Evolutionary conservation across 1,140 invertebrate genomes (phyloP).

Genomic region (Drosophila navojoa): DNA sequence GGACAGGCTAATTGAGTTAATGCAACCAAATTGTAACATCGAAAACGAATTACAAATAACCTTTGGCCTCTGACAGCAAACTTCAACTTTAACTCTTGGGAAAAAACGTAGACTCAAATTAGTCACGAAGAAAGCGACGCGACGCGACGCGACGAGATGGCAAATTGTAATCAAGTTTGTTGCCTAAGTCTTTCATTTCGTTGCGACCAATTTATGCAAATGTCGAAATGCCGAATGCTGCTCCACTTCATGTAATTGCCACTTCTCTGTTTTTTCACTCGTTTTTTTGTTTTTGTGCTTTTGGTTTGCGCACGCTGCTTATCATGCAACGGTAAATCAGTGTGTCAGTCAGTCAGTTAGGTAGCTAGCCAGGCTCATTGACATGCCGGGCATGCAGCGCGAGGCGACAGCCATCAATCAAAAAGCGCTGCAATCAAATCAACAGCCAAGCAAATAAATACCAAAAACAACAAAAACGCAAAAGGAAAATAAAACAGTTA

Average conservation of each 20-base stretch:
- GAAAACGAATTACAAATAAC: conserved; percentile 68
- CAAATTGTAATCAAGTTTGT: conserved; percentile 57
- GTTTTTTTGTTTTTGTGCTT: too few species aligned
- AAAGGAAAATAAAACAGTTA: conserved; percentile 43
- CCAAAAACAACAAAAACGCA: conserved; percentile 4
- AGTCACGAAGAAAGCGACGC: conserved; percentile 71
- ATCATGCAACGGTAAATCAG: conserved; percentile 73
- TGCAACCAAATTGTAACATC: conserved; percentile 71
- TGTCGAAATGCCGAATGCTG: conserved; percentile 64
- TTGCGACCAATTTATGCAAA: conserved; percentile 74
- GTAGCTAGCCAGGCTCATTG: conserved; percentile 47
- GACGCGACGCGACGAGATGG: conserved; percentile 6
- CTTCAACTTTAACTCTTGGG: conserved; percentile 42
- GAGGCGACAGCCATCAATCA: conserved; percentile 81
- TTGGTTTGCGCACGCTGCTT: conserved; percentile 35
- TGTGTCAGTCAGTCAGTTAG: conserved; percentile 32
- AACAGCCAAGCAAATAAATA: conserved; percentile 24
- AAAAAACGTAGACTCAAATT: conserved; percentile 65
- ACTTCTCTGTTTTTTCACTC: conserved; percentile 41
- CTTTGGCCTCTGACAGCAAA: conserved; percentile 54
- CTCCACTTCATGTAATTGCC: conserved; percentile 79
- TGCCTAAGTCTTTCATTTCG: conserved; percentile 68
- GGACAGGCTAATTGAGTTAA: conserved; percentile 63
- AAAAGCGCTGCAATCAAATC: conserved; percentile 66
- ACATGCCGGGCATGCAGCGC: conserved; percentile 73